A percentile compares a stretch with the other conserved stretches of the same genome.
Evolutionary conservation across 2,888 invertebrate genomes (phyloP).

Genomic region (Polyommatus iphigenia): DNA sequence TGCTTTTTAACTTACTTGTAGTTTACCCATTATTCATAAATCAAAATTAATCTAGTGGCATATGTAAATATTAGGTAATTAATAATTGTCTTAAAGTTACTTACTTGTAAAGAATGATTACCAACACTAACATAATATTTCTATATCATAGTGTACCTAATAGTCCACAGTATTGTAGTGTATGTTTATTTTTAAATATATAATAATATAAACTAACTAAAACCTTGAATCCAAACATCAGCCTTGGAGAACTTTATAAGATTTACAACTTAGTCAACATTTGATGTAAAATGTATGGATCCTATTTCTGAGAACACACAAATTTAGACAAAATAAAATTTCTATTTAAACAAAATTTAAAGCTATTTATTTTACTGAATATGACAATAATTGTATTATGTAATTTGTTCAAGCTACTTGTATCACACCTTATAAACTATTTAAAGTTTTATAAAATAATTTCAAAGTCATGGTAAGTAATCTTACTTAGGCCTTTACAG

Average conservation of each 20-base stretch:
- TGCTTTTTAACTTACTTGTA: not conserved
- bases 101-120: not conserved
- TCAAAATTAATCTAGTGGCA: constrained; percentile 12
- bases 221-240: not conserved
- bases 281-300: not conserved
- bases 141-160: not conserved
- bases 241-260: not conserved
- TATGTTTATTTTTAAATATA: not conserved
- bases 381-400: not conserved
- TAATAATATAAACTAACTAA: not conserved
- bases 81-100: not conserved
- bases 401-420: constrained; percentile 23
- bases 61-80: not conserved
- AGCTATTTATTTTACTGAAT: constrained; percentile 12
- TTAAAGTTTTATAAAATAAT: constrained; percentile 9
- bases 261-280: not conserved
- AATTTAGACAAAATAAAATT: not conserved
- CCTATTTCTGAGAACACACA: not conserved
- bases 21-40: not conserved
- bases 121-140: not conserved
- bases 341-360: constrained; percentile 3
- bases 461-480: constrained; percentile 16
- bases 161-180: not conserved
- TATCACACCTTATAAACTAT: not conserved
- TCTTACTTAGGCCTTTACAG: not conserved